phyloP scores from a whole-genome alignment of 2,888 invertebrate species.

The Cheilosia urbana region DNA sequence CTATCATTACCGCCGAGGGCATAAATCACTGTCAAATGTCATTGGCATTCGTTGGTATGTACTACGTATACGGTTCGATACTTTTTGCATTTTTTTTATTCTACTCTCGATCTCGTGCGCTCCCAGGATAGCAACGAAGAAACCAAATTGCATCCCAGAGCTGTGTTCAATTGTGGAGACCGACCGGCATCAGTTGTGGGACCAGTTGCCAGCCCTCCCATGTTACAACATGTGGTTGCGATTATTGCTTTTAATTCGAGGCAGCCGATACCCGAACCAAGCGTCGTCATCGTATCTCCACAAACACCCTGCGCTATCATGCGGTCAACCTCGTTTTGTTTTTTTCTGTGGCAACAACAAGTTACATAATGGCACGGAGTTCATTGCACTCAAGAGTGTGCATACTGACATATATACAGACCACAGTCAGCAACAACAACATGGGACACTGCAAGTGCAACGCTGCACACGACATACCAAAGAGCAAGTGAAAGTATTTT shows the following conservation, averaged over 20 bases:
- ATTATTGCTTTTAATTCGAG: conserved; percentile 70
- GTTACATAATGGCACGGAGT: conserved; percentile 63
- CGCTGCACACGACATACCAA: conserved; percentile 24
- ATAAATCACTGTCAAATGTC: conserved; percentile 84
- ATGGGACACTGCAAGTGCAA: conserved; percentile 36
- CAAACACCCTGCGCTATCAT: conserved; percentile 40
- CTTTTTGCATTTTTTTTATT: conserved; percentile 15
- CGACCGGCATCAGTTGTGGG: neutral
- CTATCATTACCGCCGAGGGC: conserved; percentile 81
- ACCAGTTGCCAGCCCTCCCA: neutral
- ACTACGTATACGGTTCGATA: conserved; percentile 12
- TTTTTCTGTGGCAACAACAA: conserved; percentile 54
- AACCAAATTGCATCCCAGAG: conserved; percentile 51
- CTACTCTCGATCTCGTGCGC: conserved; percentile 24
- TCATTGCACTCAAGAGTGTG: conserved; percentile 63
- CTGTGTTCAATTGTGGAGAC: conserved; percentile 19
- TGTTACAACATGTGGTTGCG: conserved; percentile 70
- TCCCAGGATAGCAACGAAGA: conserved; percentile 45
- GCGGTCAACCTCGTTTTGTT: conserved; percentile 57
- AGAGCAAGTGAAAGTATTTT: conserved; percentile 69
- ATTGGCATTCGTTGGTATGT: conserved; percentile 78
- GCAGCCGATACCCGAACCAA: conserved; percentile 42
- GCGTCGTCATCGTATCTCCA: conserved; percentile 21
- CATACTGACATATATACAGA: conserved; percentile 63
- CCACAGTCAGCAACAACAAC: conserved; percentile 30